These are phyloP conservation scores for Apamea sordens DNA, from an alignment of 2,888 invertebrate species.

Conservation along the genomic window DNA sequence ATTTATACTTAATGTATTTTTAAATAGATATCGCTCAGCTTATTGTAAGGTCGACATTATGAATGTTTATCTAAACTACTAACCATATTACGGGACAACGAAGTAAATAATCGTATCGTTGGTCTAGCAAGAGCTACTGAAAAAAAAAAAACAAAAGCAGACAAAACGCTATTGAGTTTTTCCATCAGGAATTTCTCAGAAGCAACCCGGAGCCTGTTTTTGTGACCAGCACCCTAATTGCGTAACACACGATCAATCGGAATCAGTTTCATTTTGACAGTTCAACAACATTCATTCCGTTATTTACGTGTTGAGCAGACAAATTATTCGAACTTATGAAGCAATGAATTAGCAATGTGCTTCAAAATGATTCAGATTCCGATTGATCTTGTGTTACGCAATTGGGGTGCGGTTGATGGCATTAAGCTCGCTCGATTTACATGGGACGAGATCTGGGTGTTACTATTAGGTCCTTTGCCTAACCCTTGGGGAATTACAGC, in stretches of 20 bases:
- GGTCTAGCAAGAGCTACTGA: not conserved
- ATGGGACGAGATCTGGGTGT: not conserved
- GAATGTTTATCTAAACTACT: constrained; percentile 49
- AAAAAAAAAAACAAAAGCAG: no score
- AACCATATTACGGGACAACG: constrained; percentile 25
- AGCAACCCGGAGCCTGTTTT: not conserved
- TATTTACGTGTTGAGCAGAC: no score
- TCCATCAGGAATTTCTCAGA: not conserved
- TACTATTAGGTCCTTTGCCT: not conserved
- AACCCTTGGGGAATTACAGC: not conserved
- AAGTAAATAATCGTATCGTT: constrained; percentile 18
- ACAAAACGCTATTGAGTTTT: not conserved
- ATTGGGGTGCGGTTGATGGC: no score
- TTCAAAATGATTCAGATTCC: no score
- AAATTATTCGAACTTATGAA: no score
- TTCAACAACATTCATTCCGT: no score
- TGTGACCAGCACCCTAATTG: no score
- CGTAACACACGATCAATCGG: no score
- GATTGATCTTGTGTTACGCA: no score
- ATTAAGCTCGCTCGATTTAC: not conserved
- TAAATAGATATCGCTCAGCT: constrained; percentile 60
- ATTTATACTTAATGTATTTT: constrained; percentile 64
- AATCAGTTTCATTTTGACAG: no score
- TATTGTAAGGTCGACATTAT: constrained; percentile 34
- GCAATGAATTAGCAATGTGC: no score